These are phyloP conservation scores for Hydrochoerus hydrochaeris DNA, from an alignment of 2,113 vertebrate species.

Conservation along the genomic window DNA sequence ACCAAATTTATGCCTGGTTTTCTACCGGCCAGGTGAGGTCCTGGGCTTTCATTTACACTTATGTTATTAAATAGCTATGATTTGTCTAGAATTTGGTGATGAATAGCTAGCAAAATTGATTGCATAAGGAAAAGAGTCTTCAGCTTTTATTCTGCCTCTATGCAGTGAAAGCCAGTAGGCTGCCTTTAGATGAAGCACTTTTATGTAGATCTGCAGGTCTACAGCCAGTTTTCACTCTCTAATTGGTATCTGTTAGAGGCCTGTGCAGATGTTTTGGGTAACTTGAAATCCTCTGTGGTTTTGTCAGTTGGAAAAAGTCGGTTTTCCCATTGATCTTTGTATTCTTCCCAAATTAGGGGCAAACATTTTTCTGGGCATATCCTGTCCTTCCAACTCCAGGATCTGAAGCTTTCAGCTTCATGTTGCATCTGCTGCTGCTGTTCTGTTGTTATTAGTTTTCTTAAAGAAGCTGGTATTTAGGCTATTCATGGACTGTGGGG, in stretches of 20 bases:
- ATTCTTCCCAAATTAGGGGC: neutral
- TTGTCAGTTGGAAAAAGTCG: neutral
- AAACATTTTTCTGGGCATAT: neutral
- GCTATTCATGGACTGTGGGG: too few relatives aligned
- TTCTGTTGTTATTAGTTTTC: neutral
- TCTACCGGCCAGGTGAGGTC: neutral
- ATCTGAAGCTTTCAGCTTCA: neutral
- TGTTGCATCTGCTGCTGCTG: neutral
- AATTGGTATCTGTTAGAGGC: neutral
- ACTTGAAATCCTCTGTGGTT: neutral
- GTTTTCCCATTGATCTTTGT: neutral
- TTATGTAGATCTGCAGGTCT: neutral
- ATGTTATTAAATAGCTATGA: neutral
- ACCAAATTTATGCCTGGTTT: neutral
- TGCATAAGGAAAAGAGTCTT: neutral
- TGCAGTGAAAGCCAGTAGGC: neutral
- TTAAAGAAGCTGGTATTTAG: neutral
- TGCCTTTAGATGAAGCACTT: neutral
- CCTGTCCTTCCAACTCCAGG: neutral
- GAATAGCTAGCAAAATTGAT: neutral
- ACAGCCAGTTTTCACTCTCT: neutral
- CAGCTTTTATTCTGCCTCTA: neutral
- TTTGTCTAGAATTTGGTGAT: slow-evolving; percentile 29
- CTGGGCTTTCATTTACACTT: neutral
- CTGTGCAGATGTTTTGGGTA: neutral